phyloP scores from a whole-genome alignment of 1,140 invertebrate species.

The Catajapyx aquilonaris region DNA sequence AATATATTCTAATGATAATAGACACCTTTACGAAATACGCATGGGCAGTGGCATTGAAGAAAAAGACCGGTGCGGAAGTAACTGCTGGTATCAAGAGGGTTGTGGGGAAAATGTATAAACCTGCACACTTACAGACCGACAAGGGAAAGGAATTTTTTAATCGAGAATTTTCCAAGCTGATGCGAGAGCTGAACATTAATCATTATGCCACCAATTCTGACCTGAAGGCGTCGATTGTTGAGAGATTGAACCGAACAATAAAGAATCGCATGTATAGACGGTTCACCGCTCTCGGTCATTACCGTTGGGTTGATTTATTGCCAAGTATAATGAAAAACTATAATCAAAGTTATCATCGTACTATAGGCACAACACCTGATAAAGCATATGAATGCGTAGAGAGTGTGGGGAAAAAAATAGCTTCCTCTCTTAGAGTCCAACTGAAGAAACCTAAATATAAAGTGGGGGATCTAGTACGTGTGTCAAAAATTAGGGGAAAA shows the following conservation, averaged over 20 bases:
- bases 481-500: slow-evolving; percentile 17
- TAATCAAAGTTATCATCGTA: slow-evolving; percentile 22
- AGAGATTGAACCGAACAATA: slow-evolving; percentile 24
- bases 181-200: slow-evolving; percentile 18
- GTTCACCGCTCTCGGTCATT: slow-evolving; percentile 20
- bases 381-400: slow-evolving; percentile 18
- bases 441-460: slow-evolving; percentile 12
- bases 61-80: slow-evolving; percentile 14
- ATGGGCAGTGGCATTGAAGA: slow-evolving; percentile 13
- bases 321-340: slow-evolving; percentile 18
- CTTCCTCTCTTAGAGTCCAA: slow-evolving; percentile 12
- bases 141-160: slow-evolving; percentile 23
- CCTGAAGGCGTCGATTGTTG: slow-evolving; percentile 23
- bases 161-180: slow-evolving; percentile 13
- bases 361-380: slow-evolving; percentile 19
- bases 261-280: slow-evolving; percentile 23
- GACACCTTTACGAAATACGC: slow-evolving; percentile 16
- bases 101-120: slow-evolving; percentile 14
- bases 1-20: slow-evolving; percentile 16
- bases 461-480: slow-evolving; percentile 17
- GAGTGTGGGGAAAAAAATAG: slow-evolving; percentile 6
- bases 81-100: slow-evolving; percentile 12
- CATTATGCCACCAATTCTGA: slow-evolving; percentile 21
- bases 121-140: slow-evolving; percentile 23
- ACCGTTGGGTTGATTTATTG: slow-evolving; percentile 20